Conservation (phyloP, 1,140 invertebrate genomes). For the Archivesica marissinica region DNA sequence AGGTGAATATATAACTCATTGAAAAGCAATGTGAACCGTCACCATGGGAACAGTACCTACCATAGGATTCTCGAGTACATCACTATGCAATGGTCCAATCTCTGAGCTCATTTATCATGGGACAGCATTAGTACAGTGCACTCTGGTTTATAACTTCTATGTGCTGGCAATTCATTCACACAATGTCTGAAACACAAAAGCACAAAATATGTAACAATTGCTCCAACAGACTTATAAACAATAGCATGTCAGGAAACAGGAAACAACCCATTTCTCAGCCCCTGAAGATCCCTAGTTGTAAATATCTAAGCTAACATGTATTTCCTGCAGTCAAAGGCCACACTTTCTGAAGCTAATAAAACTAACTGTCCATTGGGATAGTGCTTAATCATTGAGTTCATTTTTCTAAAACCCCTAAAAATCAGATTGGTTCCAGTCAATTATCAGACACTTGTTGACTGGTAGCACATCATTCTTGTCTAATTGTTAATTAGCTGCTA, state of each 20-base stretch:
- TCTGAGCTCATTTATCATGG: too few species aligned
- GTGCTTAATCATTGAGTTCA: conserved; percentile 11
- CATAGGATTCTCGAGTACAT: too few species aligned
- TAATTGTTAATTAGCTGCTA: conserved; percentile 8
- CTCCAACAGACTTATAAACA: neutral
- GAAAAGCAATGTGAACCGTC: too few species aligned
- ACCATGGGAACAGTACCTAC: too few species aligned
- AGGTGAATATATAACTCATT: too few species aligned
- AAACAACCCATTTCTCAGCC: conserved; percentile 27
- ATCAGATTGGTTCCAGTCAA: conserved; percentile 41
- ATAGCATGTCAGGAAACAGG: neutral
- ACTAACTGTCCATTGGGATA: neutral
- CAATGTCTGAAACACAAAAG: conserved; percentile 10
- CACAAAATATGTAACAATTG: neutral
- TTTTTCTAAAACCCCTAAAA: conserved; percentile 6
- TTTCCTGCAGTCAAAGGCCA: conserved; percentile 37
- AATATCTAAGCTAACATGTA: neutral
- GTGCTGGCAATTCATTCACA: too few species aligned
- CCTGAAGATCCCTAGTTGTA: neutral
- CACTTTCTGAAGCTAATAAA: neutral
- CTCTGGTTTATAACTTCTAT: too few species aligned
- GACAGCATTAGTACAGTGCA: too few species aligned
- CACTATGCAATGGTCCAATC: too few species aligned
- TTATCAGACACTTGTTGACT: conserved; percentile 40
- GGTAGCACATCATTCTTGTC: conserved; percentile 4